A percentile compares a stretch with the other conserved stretches of the same genome.
phyloP scores from a whole-genome alignment of 2,113 vertebrate genomes.

The Leucopsar rothschildi region DNA sequence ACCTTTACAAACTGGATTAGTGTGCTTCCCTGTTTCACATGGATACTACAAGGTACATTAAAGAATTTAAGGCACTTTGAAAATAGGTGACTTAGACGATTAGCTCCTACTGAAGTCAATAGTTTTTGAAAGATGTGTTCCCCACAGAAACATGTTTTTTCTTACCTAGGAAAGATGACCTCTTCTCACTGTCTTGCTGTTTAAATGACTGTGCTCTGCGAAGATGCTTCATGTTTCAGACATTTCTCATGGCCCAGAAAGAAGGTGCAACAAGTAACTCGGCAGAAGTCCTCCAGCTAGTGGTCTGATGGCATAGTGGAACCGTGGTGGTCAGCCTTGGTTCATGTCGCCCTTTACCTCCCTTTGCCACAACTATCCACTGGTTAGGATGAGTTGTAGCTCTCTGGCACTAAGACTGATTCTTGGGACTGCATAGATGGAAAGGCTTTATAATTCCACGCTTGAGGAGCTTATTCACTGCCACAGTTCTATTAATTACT shows the following conservation, averaged over 20 bases:
- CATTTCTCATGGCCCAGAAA: background rate
- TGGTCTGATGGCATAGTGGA: background rate
- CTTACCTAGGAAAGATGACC: background rate
- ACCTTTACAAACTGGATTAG: background rate
- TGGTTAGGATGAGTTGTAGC: background rate
- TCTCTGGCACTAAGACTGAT: background rate
- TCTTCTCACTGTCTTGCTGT: background rate
- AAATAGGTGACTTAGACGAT: background rate
- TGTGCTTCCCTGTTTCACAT: background rate
- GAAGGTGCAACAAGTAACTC: background rate
- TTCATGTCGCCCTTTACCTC: background rate
- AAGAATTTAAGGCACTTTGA: background rate
- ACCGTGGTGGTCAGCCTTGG: accelerated
- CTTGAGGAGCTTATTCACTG: background rate
- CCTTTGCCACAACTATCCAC: background rate
- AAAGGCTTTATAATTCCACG: background rate
- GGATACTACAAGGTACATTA: background rate
- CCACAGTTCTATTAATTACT: background rate
- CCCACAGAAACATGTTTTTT: accelerated
- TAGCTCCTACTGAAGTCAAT: background rate
- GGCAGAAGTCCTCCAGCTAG: background rate
- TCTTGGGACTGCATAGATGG: background rate
- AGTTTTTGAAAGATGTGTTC: background rate
- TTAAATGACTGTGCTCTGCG: background rate
- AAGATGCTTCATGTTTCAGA: background rate